A percentile compares a stretch with the other conserved stretches of the same genome.
phyloP scores from a whole-genome alignment of 2,888 invertebrate genomes.

The Pseudococcus jackbeardsleyi region DNA sequence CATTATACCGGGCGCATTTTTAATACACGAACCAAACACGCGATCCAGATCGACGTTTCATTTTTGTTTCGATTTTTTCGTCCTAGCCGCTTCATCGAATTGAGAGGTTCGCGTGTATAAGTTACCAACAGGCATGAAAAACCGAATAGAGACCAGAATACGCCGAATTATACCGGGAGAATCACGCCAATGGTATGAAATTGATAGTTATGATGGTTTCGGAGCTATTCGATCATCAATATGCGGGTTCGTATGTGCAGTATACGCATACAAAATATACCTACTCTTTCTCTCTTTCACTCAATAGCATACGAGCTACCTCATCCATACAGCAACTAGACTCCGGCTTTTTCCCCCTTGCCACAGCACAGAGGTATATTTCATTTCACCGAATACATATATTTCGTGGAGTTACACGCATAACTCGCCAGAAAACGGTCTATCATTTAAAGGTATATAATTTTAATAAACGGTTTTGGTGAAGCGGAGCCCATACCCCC shows the following conservation, averaged over 20 bases:
- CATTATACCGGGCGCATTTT: background rate
- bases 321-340: background rate
- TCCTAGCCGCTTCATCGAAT: background rate
- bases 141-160: background rate
- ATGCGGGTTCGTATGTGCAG: background rate
- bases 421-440: background rate
- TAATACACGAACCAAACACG: background rate
- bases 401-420: constrained; percentile 49
- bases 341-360: background rate
- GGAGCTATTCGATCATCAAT: constrained; percentile 33
- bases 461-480: constrained; percentile 36
- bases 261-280: too few relatives aligned
- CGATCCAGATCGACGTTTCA: background rate
- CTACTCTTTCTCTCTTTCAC: background rate
- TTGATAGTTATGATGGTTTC: constrained; percentile 50
- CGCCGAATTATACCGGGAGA: constrained; percentile 25
- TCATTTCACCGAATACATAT: constrained; percentile 19
- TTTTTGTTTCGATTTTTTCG: background rate
- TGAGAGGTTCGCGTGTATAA: constrained; percentile 12
- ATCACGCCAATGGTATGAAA: constrained; percentile 51
- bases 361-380: background rate
- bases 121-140: background rate
- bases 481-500: background rate
- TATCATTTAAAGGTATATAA: constrained; percentile 39
- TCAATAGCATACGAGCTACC: background rate